Base-by-base conservation (phyloP, 2,888 invertebrate genomes). In the Mythimna lalbum region DNA sequence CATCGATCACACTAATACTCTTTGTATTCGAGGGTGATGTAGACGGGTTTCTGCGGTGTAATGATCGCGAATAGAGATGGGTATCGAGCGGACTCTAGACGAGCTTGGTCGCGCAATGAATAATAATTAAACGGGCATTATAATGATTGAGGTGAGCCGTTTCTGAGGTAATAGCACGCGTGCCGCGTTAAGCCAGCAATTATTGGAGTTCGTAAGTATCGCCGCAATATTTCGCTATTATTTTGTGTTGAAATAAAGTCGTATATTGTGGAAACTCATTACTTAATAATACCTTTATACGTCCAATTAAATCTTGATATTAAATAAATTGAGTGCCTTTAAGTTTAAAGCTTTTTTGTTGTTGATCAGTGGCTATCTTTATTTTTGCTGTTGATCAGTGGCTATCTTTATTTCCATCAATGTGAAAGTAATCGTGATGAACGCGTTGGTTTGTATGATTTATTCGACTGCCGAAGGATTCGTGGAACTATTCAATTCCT, bases 71-170 rank as follows among this genome's bases (percentile, higher is more conserved):
- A 88, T 82, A 83, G 85, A 86, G 87, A 88, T 88, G 81, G 83
- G 84, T 89, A 88, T 88, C 85, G 87, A 85, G 77, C 65, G 84
- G 83, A 86, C 82, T 86, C 83, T 82, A 89, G 87, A 89, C 84
- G 85, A 77, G 77, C 73, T 78, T 84, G 84, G 84, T 81, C 83
- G 86, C 82, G 87, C 90, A 88, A 88, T 92, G 88, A 93, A 92
- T 92, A 89, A 90, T 93, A 92, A 92, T 93, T 91, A 91, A 91
- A 92, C 71, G 87, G 81, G 83, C 88, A 91, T 93, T 92, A 91
- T 90, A 91, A 93, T 92, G 91, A 93, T 92, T 89, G 89, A 91
- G 91, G 90, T 90, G 89, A 87, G 83, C 86, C 84, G 85, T 88
- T 90, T 86, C 90, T 88, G 86, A 90, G 89, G 91, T 91, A 90